phyloP scores from a whole-genome alignment of 2,797 vertebrate genomes.

The Poliocrania exsul region DNA sequence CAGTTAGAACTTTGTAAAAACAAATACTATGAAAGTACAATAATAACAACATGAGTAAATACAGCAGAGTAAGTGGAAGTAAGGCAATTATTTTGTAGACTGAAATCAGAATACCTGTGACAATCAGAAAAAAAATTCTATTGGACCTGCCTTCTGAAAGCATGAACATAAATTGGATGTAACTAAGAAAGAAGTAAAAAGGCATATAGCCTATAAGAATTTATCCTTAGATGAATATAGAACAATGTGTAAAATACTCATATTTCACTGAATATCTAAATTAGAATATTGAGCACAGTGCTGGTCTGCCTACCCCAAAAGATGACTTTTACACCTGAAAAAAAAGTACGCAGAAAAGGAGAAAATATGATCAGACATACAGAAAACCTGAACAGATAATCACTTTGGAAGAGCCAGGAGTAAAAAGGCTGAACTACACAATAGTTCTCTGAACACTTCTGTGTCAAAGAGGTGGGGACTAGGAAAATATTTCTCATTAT shows the following conservation, averaged over 20 bases:
- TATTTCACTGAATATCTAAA: not conserved
- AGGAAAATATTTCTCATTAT: not conserved
- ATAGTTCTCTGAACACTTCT: not conserved
- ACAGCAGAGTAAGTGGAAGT: not conserved
- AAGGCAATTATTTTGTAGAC: not conserved
- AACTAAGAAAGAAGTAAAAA: not conserved
- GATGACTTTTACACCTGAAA: not conserved
- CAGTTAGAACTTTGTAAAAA: not conserved
- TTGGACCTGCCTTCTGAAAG: not conserved
- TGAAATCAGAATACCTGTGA: not conserved
- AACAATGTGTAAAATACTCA: not conserved
- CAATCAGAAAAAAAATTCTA: not conserved
- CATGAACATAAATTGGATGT: not conserved
- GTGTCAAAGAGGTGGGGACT: not conserved
- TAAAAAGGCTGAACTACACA: not conserved
- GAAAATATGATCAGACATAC: not conserved
- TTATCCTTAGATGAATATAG: not conserved
- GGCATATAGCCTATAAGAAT: not conserved
- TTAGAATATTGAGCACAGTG: not conserved
- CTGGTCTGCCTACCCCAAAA: not conserved
- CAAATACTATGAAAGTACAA: not conserved
- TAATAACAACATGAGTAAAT: not conserved
- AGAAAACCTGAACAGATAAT: not conserved
- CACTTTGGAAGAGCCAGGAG: not conserved
- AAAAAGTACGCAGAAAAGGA: not conserved